Base-by-base conservation (phyloP, 2,888 invertebrate species). In the Nemotelus nigrinus region DNA sequence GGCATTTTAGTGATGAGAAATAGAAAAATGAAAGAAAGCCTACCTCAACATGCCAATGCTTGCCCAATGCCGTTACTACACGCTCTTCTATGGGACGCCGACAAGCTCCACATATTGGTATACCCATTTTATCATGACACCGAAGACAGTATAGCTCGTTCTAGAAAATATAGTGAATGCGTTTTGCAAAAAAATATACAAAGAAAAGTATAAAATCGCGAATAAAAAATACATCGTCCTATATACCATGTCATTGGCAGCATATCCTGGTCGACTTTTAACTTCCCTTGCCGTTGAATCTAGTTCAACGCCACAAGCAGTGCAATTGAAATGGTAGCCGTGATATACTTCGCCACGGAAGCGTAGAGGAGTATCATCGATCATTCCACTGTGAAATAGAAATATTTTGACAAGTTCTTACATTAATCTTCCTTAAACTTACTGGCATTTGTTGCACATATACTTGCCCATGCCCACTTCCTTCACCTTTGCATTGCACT, bases 51-150 rank as follows among this genome's bases (percentile, higher is more conserved):
- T 99, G 98, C 98, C 98, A 98, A 85, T 98, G 96, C 88, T 98
- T 98, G 47, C 98, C 99, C 47, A 99, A 89, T 8, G 99, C 99
- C 50, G 99, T 99, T 7, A 99, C 98, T 47, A 99, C 98, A 79
- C 99, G 91, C 87, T 99, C 99, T 87, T 99, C 99, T 82, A 99
- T 99, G 1, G 99, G 99, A 47, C 99, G 93, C 74, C 99, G 94
- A 86, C 99, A 99, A 74, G 99, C 99, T 48, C 99, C 99, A 87
- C 99, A 99, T 82, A 99, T 99, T n/a, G 99, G 99, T 81, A 99
- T 98, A 47, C 99, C 99, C 98, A 99, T 99, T 89, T 99, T 98
- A 88, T 99, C 99, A 85, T 99, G 98, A 85, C 99, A 99, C 76
- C 99, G 92, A 81, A 99, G 90, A 85, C 99, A 99, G 88, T 98